phyloP scores from a whole-genome alignment of 2,888 invertebrate genomes.

The Temnothorax unifasciatus region DNA sequence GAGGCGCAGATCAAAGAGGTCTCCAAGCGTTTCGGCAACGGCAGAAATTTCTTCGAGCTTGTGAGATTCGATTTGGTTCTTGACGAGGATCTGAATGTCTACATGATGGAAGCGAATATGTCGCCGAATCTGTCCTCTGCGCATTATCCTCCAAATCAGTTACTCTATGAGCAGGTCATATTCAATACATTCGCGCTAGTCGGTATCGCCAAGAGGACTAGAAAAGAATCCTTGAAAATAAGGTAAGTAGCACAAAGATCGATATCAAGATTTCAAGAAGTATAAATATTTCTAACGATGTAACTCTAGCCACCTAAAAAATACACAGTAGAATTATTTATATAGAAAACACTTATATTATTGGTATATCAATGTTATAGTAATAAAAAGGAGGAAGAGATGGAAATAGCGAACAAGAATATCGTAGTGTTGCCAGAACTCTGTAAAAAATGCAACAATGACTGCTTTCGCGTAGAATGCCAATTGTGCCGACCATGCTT shows the following conservation, averaged over 20 bases:
- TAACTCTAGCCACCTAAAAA: neutral
- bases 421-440: conserved; percentile 91
- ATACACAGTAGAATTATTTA: neutral
- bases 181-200: conserved; percentile 94
- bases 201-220: conserved; percentile 89
- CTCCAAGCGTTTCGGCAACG: conserved; percentile 84
- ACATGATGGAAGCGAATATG: conserved; percentile 98
- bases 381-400: conserved; percentile 84
- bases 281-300: neutral
- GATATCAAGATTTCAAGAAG: neutral
- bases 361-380: conserved; percentile 45
- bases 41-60: conserved; percentile 95
- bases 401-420: conserved; percentile 93
- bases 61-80: conserved; percentile 97
- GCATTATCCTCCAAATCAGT: conserved; percentile 95
- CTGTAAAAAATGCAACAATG: conserved; percentile 88
- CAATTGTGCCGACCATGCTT: conserved; percentile 93
- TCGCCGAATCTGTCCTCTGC: conserved; percentile 98
- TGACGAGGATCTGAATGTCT: conserved; percentile 94
- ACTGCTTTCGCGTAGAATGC: conserved; percentile 91
- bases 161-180: conserved; percentile 97
- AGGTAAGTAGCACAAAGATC: conserved; percentile 82
- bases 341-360: neutral
- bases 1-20: conserved; percentile 90
- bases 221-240: conserved; percentile 83